Conservation (phyloP, 2,888 invertebrate species). For the Xanthorhoe designata region DNA sequence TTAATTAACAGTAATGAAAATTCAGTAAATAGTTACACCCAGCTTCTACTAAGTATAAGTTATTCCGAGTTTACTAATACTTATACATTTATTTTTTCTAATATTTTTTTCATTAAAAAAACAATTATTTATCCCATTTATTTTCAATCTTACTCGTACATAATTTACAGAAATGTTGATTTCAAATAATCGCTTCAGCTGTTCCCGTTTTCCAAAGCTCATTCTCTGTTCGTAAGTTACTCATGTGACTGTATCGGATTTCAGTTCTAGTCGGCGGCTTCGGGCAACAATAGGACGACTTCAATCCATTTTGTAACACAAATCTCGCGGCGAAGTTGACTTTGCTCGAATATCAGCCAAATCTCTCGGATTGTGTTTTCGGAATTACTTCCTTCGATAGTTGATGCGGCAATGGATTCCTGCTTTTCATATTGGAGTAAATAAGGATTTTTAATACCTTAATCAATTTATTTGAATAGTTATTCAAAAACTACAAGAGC, state of each 20-base stretch:
- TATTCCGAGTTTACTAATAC: no score
- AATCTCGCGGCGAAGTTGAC: constrained; percentile 68
- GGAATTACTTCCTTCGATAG: constrained; percentile 61
- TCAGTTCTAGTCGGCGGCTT: constrained; percentile 64
- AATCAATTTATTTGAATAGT: constrained; percentile 5
- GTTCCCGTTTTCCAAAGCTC: constrained; percentile 33
- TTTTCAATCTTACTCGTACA: no score
- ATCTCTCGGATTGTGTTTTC: constrained; percentile 68
- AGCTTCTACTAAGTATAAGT: no score
- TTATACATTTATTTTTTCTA: no score
- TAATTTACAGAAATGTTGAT: no score
- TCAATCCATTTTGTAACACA: constrained; percentile 76
- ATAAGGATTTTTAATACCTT: constrained; percentile 14
- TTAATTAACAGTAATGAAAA: no score
- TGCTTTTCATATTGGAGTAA: constrained; percentile 29
- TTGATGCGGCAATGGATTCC: constrained; percentile 45
- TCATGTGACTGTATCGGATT: constrained; percentile 54
- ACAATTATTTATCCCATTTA: no score
- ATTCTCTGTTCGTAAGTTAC: constrained; percentile 24
- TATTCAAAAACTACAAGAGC: not conserved
- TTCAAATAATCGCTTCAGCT: not conserved
- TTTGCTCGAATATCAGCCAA: constrained; percentile 64
- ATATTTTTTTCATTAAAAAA: no score
- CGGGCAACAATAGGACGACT: constrained; percentile 66
- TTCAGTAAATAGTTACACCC: no score